Percentiles rank a stretch among this genome's conserved stretches.
These are phyloP conservation scores for Takifugu flavidus DNA, from an alignment of 2,113 vertebrate genomes.

Conservation along the genomic window DNA sequence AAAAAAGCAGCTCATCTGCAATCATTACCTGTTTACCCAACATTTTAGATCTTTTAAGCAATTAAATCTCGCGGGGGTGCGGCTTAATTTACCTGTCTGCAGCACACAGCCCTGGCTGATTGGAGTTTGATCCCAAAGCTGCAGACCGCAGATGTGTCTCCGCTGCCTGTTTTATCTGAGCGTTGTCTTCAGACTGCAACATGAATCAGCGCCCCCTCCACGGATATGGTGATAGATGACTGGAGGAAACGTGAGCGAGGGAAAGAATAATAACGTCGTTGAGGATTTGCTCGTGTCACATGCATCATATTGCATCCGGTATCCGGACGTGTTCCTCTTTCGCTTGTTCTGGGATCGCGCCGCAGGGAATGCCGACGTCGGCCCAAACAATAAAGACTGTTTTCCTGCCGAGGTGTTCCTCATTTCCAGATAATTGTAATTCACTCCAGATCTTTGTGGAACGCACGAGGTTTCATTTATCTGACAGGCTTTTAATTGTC, in stretches of 20 bases:
- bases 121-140: slow-evolving; percentile 27
- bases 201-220: slow-evolving; percentile 11
- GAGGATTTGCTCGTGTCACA: slow-evolving; percentile 12
- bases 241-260: slow-evolving; percentile 6
- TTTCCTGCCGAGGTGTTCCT: slow-evolving; percentile 9
- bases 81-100: slow-evolving; percentile 41
- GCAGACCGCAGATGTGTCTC: slow-evolving; percentile 28
- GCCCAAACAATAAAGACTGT: slow-evolving; percentile 30
- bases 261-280: slow-evolving; percentile 21
- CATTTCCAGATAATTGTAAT: slow-evolving; percentile 14
- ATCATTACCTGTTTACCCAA: slow-evolving; percentile 28
- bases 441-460: slow-evolving; percentile 9
- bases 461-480: too few relatives aligned
- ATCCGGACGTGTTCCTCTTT: background rate
- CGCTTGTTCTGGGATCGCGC: slow-evolving; percentile 5
- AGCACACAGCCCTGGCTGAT: slow-evolving; percentile 18
- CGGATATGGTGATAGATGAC: slow-evolving; percentile 23
- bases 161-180: slow-evolving; percentile 16
- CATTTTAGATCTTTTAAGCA: slow-evolving; percentile 42
- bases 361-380: slow-evolving; percentile 15
- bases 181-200: slow-evolving; percentile 25
- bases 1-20: background rate
- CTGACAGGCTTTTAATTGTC: slow-evolving; percentile 9
- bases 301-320: background rate
- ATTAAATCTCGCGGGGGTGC: slow-evolving; percentile 9